Conservation (phyloP, 1,140 invertebrate genomes). For the Drosophila elegans region DNA sequence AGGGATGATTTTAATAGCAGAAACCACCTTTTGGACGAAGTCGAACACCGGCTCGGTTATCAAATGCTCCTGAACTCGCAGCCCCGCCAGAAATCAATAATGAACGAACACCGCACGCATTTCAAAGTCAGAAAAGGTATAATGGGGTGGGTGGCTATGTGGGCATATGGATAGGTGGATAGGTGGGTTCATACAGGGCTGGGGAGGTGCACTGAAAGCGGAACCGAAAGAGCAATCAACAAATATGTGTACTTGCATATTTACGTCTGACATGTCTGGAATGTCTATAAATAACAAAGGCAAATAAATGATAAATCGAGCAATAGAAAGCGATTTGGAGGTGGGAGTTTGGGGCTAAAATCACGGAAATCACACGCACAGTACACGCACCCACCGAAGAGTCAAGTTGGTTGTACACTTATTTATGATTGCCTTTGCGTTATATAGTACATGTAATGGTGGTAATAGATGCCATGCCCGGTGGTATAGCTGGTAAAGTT, state of each 20-base stretch:
- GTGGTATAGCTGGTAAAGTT: constrained; percentile 10
- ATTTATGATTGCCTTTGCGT: constrained; percentile 63
- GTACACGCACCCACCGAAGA: constrained; percentile 38
- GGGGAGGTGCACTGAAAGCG: constrained; percentile 15
- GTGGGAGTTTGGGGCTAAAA: constrained; percentile 13
- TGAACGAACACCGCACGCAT: constrained; percentile 23
- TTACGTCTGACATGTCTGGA: constrained; percentile 26
- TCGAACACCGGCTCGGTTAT: constrained; percentile 7
- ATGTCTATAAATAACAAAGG: constrained; percentile 61
- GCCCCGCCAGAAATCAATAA: constrained; percentile 33
- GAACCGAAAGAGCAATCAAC: constrained; percentile 24
- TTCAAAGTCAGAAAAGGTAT: constrained; percentile 29
- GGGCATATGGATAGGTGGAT: neutral
- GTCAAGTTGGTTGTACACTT: constrained; percentile 54
- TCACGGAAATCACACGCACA: constrained; percentile 60
- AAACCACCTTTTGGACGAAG: constrained; percentile 3
- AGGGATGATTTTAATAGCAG: constrained; percentile 4
- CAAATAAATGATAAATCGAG: constrained; percentile 64
- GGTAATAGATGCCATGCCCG: constrained; percentile 31
- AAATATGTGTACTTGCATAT: constrained; percentile 34
- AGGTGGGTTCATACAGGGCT: constrained; percentile 1
- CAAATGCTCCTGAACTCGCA: constrained; percentile 4
- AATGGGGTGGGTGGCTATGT: no score
- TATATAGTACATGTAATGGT: constrained; percentile 30
- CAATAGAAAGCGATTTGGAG: constrained; percentile 44